These are phyloP conservation scores for Mustelus asterias DNA, from an alignment of 2,113 vertebrate species.

Conservation along the genomic window DNA sequence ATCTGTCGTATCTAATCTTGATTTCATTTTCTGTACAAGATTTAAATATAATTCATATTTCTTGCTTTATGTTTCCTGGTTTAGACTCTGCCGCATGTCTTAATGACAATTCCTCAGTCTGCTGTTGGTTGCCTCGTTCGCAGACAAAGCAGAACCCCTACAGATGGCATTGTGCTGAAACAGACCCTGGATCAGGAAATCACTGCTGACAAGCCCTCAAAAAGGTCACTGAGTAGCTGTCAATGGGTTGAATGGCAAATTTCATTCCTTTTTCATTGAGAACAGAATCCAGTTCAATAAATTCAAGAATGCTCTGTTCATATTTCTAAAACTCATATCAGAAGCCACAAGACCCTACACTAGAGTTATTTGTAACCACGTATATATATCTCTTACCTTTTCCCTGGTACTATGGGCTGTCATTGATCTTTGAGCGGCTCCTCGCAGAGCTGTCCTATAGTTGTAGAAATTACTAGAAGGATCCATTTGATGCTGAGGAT, in stretches of 20 bases:
- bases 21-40: background rate
- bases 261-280: background rate
- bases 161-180: background rate
- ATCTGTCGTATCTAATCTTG: background rate
- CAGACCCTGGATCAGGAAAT: background rate
- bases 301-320: background rate
- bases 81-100: background rate
- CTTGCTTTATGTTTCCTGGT: background rate
- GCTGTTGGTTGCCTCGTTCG: no score
- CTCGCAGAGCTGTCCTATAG: constrained; percentile 85
- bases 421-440: constrained; percentile 79
- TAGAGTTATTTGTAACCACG: background rate
- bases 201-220: background rate
- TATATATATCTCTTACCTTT: constrained; percentile 62
- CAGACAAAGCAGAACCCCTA: background rate
- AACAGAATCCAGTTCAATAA: background rate
- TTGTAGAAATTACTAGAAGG: constrained; percentile 95
- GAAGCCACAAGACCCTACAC: background rate
- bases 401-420: constrained; percentile 86
- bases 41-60: background rate
- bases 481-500: constrained; percentile 87
- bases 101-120: background rate
- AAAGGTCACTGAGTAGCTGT: background rate
- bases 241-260: background rate
- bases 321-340: background rate